phyloP scores from a whole-genome alignment of 2,888 invertebrate genomes.

The Rhingia rostrata region DNA sequence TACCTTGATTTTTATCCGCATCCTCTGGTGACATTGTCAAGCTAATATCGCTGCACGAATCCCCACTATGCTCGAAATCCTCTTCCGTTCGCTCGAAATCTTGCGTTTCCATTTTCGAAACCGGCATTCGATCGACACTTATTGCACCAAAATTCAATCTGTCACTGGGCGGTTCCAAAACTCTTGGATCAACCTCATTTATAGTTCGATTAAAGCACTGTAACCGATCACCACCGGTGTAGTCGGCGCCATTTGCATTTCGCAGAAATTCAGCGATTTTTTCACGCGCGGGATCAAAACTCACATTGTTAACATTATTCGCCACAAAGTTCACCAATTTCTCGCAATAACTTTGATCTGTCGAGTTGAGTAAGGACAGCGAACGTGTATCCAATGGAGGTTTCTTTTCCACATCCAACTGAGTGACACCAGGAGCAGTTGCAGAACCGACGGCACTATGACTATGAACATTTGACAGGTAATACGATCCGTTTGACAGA shows the following conservation, averaged over 20 bases:
- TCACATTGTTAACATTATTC: conserved; percentile 76
- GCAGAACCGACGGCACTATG: conserved; percentile 38
- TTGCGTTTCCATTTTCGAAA: conserved; percentile 63
- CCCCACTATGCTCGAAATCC: conserved; percentile 82
- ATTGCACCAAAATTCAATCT: conserved; percentile 52
- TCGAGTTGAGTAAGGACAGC: conserved; percentile 75
- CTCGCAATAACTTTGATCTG: conserved; percentile 76
- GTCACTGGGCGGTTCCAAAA: conserved; percentile 42
- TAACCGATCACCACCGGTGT: conserved; percentile 54
- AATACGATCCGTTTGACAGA: conserved; percentile 78
- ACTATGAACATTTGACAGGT: conserved; percentile 74
- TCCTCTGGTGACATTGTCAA: conserved; percentile 82
- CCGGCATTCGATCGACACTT: conserved; percentile 51
- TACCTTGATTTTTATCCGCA: conserved; percentile 82
- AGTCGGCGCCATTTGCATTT: conserved; percentile 62
- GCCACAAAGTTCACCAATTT: conserved; percentile 75
- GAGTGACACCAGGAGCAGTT: conserved; percentile 26
- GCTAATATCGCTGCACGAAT: conserved; percentile 83
- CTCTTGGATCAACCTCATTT: conserved; percentile 59
- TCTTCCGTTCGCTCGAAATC: conserved; percentile 77
- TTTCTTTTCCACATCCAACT: conserved; percentile 41
- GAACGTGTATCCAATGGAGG: conserved; percentile 76
- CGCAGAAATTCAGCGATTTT: conserved; percentile 75
- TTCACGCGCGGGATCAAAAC: conserved; percentile 72
- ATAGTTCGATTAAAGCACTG: conserved; percentile 69